Base-by-base conservation (phyloP, 2,888 invertebrate genomes). In the Venusia cambrica region DNA sequence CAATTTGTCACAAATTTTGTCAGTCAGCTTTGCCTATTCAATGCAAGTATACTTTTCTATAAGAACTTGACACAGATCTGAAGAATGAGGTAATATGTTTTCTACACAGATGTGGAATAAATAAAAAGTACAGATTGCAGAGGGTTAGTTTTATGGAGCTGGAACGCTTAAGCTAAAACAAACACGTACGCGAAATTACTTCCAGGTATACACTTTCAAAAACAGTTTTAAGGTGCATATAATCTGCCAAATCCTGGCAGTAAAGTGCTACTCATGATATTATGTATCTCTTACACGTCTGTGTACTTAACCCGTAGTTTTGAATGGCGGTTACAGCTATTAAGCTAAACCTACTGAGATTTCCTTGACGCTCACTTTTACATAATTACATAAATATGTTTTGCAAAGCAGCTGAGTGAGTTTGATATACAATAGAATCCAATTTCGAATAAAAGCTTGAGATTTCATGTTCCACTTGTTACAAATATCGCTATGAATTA, bases 131-230 rank as follows among this genome's bases (percentile, higher is more conserved):
- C 56, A 65, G 57, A 73, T 66, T 68, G 66, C 61, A 36, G 21
- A 40, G 54, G 62, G 69, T 72, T 76, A 70, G 74, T 73, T 73
- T 71, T 66, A 75, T 64, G 59, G 67, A 58, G 50, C 59, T 51
- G 57, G 57, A 61, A 64, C 64, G 64, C 51, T 73, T 68, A 71
- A 69, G 63, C 62, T 70, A 59, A 68, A 68, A 68, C 68, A 75
- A 77, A 73, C 73, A 76, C 75, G 75, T 77, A 71, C 62, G 56
- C 45, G 50, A 59, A 73, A 73, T 73, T 65, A 73, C 70, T 71
- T 71, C 63, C 66, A 57, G 43, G 61, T 59, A 68, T 66, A 72
- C 59, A 68, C 70, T 73, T 62, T 67, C 58, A 51, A 58, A 51
- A 66, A 60, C 62, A 58, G 62, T 67, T 71, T 72, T 66, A 67